phyloP scores from a whole-genome alignment of 2,797 vertebrate genomes.

The Ctenopoma kingsleyae region DNA sequence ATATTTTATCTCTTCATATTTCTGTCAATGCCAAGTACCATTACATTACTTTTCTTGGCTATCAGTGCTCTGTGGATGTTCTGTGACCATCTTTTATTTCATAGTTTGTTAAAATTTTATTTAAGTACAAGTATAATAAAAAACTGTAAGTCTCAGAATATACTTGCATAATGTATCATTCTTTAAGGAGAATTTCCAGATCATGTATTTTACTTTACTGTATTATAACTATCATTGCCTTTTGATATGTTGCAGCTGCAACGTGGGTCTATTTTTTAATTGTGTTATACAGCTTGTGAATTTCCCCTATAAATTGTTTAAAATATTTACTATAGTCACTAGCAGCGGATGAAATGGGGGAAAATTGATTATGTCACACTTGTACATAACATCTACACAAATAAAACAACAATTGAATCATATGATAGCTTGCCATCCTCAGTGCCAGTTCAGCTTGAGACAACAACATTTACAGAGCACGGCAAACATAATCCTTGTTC shows the following conservation, averaged over 20 bases:
- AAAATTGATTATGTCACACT: too few species aligned
- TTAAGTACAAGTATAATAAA: too few species aligned
- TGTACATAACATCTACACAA: background rate
- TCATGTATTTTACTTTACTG: too few species aligned
- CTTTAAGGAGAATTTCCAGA: too few species aligned
- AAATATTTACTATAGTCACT: background rate
- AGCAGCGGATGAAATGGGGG: background rate
- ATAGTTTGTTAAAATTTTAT: too few species aligned
- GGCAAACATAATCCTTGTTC: slow-evolving; percentile 45
- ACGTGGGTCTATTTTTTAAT: background rate
- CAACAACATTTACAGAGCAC: slow-evolving; percentile 25
- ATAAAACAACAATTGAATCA: slow-evolving; percentile 8
- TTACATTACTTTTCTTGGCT: background rate
- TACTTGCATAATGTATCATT: background rate
- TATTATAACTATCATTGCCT: background rate
- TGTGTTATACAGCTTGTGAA: background rate
- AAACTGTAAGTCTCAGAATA: too few species aligned
- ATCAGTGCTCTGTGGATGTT: too few species aligned
- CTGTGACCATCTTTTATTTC: background rate
- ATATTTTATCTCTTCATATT: slow-evolving; percentile 12
- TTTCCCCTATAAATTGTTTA: background rate
- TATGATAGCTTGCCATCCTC: background rate
- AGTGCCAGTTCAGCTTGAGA: background rate
- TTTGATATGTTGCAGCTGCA: background rate
- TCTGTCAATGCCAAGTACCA: slow-evolving; percentile 5